phyloP scores from a whole-genome alignment of 2,888 invertebrate genomes.

The Ptychoptera contaminata region DNA sequence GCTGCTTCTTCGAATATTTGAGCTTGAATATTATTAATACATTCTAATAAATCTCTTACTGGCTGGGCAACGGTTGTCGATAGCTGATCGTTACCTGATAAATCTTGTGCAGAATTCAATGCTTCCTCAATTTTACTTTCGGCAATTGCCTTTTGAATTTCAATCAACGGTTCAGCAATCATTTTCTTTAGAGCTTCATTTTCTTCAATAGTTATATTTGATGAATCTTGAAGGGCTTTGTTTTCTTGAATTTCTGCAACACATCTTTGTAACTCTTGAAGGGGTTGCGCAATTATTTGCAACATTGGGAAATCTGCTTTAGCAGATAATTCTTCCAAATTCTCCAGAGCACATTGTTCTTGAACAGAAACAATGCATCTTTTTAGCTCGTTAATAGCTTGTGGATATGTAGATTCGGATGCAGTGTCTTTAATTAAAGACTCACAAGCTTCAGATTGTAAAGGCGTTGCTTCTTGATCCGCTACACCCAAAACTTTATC shows the following conservation, averaged over 20 bases:
- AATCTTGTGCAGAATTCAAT: neutral
- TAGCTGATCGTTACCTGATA: neutral
- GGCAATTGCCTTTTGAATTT: conserved; percentile 7
- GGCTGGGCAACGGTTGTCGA: conserved; percentile 5
- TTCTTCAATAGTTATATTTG: conserved; percentile 11
- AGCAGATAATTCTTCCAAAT: conserved; percentile 16
- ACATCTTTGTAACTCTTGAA: conserved; percentile 20
- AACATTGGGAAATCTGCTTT: conserved; percentile 8
- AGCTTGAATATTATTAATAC: conserved; percentile 21
- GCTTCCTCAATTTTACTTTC: conserved; percentile 5
- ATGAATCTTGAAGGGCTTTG: conserved; percentile 13
- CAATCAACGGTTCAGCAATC: conserved; percentile 7
- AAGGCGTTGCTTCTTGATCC: no score
- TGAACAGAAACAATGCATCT: conserved; percentile 15
- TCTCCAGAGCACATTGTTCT: conserved; percentile 30
- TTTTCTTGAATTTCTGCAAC: conserved; percentile 12
- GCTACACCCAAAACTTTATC: conserved; percentile 4
- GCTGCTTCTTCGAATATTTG: conserved; percentile 32
- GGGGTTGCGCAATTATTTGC: conserved; percentile 8
- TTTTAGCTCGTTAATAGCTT: conserved; percentile 7
- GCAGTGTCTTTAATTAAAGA: no score
- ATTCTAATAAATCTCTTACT: conserved; percentile 16
- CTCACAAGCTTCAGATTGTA: no score
- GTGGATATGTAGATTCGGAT: no score
- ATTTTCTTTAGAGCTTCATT: conserved; percentile 10